These are phyloP conservation scores for Esox masquinongy DNA, from an alignment of 2,797 vertebrate species.

Conservation along the genomic window DNA sequence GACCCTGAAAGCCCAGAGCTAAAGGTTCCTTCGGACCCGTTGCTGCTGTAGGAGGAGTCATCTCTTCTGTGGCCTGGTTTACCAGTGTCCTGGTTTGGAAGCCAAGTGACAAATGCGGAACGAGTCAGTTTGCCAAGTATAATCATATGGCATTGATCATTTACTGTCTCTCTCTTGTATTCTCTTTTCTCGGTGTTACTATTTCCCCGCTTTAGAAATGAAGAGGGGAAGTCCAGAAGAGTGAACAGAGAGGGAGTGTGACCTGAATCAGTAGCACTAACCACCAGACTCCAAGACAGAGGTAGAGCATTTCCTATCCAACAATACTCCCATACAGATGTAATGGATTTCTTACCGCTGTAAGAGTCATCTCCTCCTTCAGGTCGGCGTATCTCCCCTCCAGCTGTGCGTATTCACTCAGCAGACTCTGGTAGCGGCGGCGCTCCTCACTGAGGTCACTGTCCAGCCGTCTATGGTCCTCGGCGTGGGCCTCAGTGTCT, in stretches of 20 bases:
- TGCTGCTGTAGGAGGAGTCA: conserved; percentile 89
- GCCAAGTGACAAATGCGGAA: no score
- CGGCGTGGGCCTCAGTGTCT: conserved; percentile 72
- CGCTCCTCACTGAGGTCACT: conserved; percentile 87
- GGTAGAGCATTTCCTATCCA: no score
- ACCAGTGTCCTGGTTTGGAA: conserved; percentile 71
- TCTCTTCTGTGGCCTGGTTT: conserved; percentile 81
- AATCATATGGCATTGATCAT: no score
- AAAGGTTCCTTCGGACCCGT: conserved; percentile 86
- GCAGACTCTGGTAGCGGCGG: conserved; percentile 89
- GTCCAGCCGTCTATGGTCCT: conserved; percentile 84
- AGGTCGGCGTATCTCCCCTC: conserved; percentile 88
- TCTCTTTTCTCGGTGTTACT: no score
- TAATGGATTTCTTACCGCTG: conserved; percentile 68
- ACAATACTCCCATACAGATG: no score
- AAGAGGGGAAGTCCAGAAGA: no score
- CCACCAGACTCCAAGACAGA: no score
- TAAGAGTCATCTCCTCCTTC: conserved; percentile 83
- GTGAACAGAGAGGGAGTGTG: no score
- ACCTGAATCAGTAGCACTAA: no score
- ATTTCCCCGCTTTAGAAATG: no score
- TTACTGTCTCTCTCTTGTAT: no score
- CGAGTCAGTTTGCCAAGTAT: no score
- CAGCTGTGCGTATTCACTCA: conserved; percentile 89
- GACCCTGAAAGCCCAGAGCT: conserved; percentile 82